Evolutionary conservation across 2,113 vertebrate species (phyloP).

Genomic region (Charadrius vociferus): DNA sequence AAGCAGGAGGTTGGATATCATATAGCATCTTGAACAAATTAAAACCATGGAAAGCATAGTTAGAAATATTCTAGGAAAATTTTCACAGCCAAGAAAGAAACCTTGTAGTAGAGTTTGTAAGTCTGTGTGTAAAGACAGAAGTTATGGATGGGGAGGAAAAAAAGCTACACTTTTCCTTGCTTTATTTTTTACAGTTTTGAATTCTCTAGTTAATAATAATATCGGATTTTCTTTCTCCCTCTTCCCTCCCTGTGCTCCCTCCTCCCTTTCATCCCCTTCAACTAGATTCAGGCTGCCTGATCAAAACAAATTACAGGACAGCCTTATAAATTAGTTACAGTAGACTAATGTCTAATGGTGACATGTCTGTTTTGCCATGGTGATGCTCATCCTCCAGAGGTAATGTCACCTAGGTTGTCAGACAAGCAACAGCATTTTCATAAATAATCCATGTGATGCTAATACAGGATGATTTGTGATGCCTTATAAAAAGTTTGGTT

Average conservation of each 20-base stretch:
- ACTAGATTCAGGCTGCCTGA: slow-evolving; percentile 59
- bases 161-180: background rate
- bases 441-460: slow-evolving; percentile 75
- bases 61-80: background rate
- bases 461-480: slow-evolving; percentile 70
- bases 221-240: slow-evolving; percentile 16
- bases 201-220: slow-evolving; percentile 40
- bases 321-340: slow-evolving; percentile 75
- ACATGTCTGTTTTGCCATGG: slow-evolving; percentile 72
- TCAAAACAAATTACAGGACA: slow-evolving; percentile 76
- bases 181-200: slow-evolving; percentile 23
- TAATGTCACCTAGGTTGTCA: slow-evolving; percentile 74
- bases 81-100: background rate
- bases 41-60: background rate
- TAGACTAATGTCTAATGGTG: slow-evolving; percentile 71
- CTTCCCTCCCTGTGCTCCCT: background rate
- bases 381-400: slow-evolving; percentile 73
- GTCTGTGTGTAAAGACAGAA: background rate
- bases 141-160: background rate
- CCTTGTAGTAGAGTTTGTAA: background rate
- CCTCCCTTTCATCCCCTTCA: slow-evolving; percentile 62
- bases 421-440: slow-evolving; percentile 73
- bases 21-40: background rate
- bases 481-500: slow-evolving; percentile 64
- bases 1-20: background rate